These are phyloP conservation scores for Geotrupes spiniger DNA, from an alignment of 2,888 invertebrate genomes.

Conservation along the genomic window DNA sequence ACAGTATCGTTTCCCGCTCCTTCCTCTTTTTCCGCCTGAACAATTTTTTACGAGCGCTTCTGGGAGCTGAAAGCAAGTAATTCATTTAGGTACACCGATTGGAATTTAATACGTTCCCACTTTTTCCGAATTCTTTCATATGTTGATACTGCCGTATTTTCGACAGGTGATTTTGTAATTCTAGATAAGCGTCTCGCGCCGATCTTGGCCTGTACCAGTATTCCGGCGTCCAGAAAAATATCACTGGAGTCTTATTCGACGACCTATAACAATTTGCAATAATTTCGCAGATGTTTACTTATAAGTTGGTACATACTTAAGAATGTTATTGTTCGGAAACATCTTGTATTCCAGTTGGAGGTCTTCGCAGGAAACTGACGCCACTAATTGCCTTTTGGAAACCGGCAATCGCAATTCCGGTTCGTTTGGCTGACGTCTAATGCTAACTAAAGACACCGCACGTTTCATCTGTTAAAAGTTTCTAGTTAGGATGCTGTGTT, in stretches of 20 bases:
- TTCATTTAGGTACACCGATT: not conserved
- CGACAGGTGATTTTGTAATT: constrained; percentile 46
- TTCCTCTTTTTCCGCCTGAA: constrained; percentile 18
- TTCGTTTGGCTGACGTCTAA: constrained; percentile 46
- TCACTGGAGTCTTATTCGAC: constrained; percentile 41
- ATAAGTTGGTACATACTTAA: constrained; percentile 26
- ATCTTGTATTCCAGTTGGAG: constrained; percentile 35
- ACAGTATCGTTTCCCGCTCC: constrained; percentile 24
- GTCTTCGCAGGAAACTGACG: constrained; percentile 51
- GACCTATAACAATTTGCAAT: constrained; percentile 22
- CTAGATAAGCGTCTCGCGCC: constrained; percentile 48
- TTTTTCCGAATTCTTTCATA: constrained; percentile 21
- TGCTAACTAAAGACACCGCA: constrained; percentile 48
- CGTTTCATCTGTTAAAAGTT: constrained; percentile 44
- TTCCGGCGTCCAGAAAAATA: constrained; percentile 57
- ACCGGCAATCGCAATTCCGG: constrained; percentile 49
- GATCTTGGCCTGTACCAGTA: constrained; percentile 56
- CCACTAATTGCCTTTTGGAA: constrained; percentile 49
- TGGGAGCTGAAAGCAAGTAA: constrained; percentile 12
- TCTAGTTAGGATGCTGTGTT: too few relatives aligned
- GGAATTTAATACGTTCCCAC: not conserved
- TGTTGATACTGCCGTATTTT: constrained; percentile 35
- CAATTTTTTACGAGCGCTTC: constrained; percentile 11
- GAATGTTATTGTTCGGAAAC: constrained; percentile 29
- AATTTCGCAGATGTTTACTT: not conserved